Base-by-base conservation (phyloP, 2,113 vertebrate genomes). In the Cromileptes altivelis region DNA sequence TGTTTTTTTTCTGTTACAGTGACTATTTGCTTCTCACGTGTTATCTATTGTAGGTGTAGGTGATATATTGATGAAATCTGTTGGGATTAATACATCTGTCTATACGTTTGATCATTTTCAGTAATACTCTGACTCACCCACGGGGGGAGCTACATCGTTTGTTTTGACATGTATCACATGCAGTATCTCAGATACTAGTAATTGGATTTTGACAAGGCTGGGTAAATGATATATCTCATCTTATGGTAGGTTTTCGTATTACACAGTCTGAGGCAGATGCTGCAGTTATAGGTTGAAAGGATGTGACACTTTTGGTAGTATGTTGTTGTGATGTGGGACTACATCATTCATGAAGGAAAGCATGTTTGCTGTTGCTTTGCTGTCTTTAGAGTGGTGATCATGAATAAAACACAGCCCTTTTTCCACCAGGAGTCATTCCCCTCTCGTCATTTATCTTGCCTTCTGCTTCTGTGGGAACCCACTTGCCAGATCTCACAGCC, bases 371-470 rank as follows among this genome's bases (percentile, higher is more conserved):
- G n/a, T 25, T 14, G n/a, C 30, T 47, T 55, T 78, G 15, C 61
- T 27, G 18, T 70, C 18, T 62, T 23, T 18, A 12, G 15, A 10
- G 68, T 15, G 12, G 60, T 25, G 55, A 64, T 61, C 33, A 3
- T 56, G 72, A 78, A 78, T 80, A 79, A 73, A 64, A 72, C 55
- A 50, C 27, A 55, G 37, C 13, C 69, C n/a, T 23, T 58, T 58
- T 45, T 62, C 65, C 78, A 75, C 27, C 67, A 70, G 63, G 75
- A 83, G 50, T 64, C 21, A 1, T 56, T 81, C 74, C 52, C 63
- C 40, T 73, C 64, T 71, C 13, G 45, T 89, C 63, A 21, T 86
- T 79, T 68, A 47, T 81, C 50, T 86, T 37, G 40, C 50, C 73
- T 79, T 62, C 50, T 57, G 60, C 69, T 68, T 86, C 65, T 57